Evolutionary conservation across 37 sponge, comb jelly and placozoan species (phyloP).

Genomic region (Halichondria panicea): DNA sequence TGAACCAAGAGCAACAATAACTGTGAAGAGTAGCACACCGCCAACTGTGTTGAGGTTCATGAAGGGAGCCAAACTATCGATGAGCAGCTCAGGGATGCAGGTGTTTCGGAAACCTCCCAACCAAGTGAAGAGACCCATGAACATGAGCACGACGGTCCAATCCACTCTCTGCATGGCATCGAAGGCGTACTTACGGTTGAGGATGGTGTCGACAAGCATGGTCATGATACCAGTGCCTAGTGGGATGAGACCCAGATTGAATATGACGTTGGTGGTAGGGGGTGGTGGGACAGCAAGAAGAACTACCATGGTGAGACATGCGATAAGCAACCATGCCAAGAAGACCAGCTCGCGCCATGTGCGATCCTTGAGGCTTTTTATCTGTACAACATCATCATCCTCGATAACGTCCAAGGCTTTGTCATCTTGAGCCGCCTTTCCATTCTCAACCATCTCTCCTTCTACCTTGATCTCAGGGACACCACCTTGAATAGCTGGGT

Average conservation of each 20-base stretch:
- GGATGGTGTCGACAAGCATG: slow-evolving; percentile 80
- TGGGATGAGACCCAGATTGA: slow-evolving; percentile 88
- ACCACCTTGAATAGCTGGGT: slow-evolving; percentile 20
- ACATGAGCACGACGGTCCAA: slow-evolving; percentile 91
- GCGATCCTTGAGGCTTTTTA: slow-evolving; percentile 40
- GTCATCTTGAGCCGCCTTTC: neutral
- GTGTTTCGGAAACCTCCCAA: slow-evolving; percentile 86
- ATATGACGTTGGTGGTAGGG: slow-evolving; percentile 40
- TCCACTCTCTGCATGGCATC: slow-evolving; percentile 79
- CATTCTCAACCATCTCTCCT: slow-evolving; percentile 9
- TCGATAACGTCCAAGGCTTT: neutral
- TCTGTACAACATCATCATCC: slow-evolving; percentile 8
- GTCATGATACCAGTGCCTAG: slow-evolving; percentile 73
- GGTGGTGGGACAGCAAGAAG: slow-evolving; percentile 67
- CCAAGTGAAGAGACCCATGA: slow-evolving; percentile 91
- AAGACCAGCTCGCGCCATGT: slow-evolving; percentile 39
- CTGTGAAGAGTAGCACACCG: slow-evolving; percentile 74
- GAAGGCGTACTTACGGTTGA: slow-evolving; percentile 69
- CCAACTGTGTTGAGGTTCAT: slow-evolving; percentile 57
- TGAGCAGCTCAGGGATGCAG: slow-evolving; percentile 57
- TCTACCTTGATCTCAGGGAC: slow-evolving; percentile 54
- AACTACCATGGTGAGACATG: slow-evolving; percentile 40
- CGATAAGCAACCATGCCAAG: slow-evolving; percentile 41
- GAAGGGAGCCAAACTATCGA: slow-evolving; percentile 40
- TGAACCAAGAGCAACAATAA: slow-evolving; percentile 76